Evolutionary conservation across 2,113 vertebrate genomes (phyloP), one percentile per base, ranked within the genome.

Genomic region (Myxocyprinus asiaticus): DNA sequence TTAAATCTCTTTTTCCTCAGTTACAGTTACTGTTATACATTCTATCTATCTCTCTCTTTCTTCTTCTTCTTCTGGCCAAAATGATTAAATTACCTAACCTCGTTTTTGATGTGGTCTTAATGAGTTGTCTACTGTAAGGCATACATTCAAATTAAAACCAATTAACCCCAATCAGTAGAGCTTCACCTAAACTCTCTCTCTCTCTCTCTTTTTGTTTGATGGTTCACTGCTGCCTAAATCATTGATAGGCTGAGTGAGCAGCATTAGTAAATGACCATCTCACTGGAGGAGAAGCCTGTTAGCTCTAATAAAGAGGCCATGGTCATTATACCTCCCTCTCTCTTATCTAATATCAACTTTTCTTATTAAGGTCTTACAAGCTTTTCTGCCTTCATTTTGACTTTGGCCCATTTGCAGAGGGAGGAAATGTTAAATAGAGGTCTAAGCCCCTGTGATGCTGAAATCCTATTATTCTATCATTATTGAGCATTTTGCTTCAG

Each of bases 101-200:
- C 91, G 88, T 90, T 90, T 92, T 90, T 89, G 87, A 92, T 90
- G 89, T 89, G 90, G 91, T 90, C 92, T 92, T 93, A 92, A 93
- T 93, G 91, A 94, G 94, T 95, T 93, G 90, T 91, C 77, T 93
- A 91, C 93, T 94, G 93, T 94, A 83, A 90, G 22, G 94, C 94
- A 96, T 96, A 96, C 96, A 97, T 97, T 96, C 93, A 94, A 96
- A 97, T 96, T 97, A 96, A 95, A 96, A 94, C 94, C 95, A 96
- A 97, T 98, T 98, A 98, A 97, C 96, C 96, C 96, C 95, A 96
- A 95, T 95, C 95, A 96, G 92, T 95, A 92, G 93, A 93, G 89
- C 93, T 95, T 95, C 94, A 93, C 95, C 93, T 92, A 89, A 71
- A 90, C 90, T 91, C 93, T 79, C 22, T 1, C 22, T 33, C 22